Evolutionary conservation across 2,113 vertebrate genomes (phyloP).

Genomic region (Phoxinus phoxinus): DNA sequence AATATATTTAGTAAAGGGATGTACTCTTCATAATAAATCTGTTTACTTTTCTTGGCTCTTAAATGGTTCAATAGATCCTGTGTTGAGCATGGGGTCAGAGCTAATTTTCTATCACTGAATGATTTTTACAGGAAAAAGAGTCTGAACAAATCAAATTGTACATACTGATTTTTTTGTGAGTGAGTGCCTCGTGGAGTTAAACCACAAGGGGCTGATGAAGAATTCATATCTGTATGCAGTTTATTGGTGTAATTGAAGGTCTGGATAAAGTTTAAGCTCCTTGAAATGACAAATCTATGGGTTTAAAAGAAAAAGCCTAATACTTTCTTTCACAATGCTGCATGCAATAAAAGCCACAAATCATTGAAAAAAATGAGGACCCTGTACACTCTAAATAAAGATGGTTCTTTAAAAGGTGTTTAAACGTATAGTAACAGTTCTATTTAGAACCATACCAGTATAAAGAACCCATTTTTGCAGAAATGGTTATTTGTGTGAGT

Average conservation of each 20-base stretch:
- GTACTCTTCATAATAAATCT: slow-evolving; percentile 34
- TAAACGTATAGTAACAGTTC: too few species aligned
- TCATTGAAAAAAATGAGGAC: not conserved
- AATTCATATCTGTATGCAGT: not conserved
- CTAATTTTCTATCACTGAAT: slow-evolving; percentile 17
- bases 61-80: slow-evolving; percentile 33
- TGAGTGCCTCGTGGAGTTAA: not conserved
- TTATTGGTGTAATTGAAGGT: slow-evolving; percentile 3
- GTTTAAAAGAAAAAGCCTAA: not conserved
- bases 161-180: slow-evolving; percentile 12
- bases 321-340: not conserved
- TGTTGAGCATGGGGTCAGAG: not conserved
- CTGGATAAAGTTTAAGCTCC: not conserved
- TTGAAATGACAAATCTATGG: not conserved
- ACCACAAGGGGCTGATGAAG: not conserved
- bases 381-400: too few species aligned
- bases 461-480: too few species aligned
- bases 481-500: too few species aligned
- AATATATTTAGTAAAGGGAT: slow-evolving; percentile 30
- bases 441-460: too few species aligned
- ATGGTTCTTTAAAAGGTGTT: too few species aligned
- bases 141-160: slow-evolving; percentile 25
- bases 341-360: not conserved
- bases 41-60: slow-evolving; percentile 38
- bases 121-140: slow-evolving; percentile 25